Conservation (phyloP, 2,113 vertebrate species). For the Platysternon megacephalum region DNA sequence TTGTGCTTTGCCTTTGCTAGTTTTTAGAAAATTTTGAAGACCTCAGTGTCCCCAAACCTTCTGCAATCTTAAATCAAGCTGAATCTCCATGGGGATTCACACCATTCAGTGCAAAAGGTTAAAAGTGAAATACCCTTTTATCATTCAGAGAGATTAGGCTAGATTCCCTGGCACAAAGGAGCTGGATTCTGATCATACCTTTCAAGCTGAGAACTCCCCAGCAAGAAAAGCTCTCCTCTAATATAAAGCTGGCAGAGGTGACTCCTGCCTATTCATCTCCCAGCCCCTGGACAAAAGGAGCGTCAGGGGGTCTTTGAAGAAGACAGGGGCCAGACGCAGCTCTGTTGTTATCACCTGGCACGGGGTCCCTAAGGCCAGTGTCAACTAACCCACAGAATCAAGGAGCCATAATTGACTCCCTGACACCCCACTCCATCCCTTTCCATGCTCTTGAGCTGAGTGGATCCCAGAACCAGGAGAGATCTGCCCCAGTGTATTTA, state of each 20-base stretch:
- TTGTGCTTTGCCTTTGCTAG: background rate
- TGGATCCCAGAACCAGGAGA: background rate
- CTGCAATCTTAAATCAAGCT: background rate
- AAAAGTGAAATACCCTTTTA: background rate
- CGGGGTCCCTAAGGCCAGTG: background rate
- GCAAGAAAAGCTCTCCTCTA: background rate
- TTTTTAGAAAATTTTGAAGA: background rate
- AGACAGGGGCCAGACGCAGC: background rate
- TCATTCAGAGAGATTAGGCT: background rate
- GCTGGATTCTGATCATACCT: background rate
- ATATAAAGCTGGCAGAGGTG: background rate
- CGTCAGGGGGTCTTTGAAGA: background rate
- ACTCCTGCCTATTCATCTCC: background rate
- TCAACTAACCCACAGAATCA: background rate
- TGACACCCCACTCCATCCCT: background rate
- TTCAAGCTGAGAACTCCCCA: background rate
- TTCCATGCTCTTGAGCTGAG: background rate
- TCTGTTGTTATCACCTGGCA: background rate
- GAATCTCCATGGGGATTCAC: background rate
- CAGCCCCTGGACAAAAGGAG: background rate
- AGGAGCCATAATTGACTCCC: background rate
- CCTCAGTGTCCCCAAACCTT: background rate
- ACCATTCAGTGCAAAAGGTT: background rate
- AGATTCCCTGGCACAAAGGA: background rate
- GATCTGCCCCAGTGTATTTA: background rate